Evolutionary conservation across 2,113 vertebrate species (phyloP).

Genomic region (Paraplagusia blochii): DNA sequence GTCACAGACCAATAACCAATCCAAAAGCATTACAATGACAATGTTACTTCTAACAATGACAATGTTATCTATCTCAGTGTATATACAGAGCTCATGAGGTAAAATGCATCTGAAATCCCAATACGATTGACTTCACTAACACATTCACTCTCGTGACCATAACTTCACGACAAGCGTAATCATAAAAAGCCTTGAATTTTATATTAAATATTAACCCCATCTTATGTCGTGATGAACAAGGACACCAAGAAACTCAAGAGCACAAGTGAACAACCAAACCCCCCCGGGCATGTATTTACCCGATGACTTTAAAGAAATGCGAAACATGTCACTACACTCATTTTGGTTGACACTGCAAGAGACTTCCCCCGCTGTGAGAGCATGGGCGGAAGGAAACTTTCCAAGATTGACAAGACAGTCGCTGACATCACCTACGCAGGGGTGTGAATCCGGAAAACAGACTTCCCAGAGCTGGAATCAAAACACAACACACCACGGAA

Average conservation of each 20-base stretch:
- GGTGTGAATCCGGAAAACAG: constrained; percentile 42
- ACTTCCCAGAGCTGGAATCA: constrained; percentile 28
- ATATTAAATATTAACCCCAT: too few relatives aligned
- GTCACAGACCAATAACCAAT: too few relatives aligned
- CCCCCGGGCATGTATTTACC: constrained; percentile 45
- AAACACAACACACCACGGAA: constrained; percentile 17
- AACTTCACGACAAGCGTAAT: too few relatives aligned
- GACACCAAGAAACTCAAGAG: constrained; percentile 29
- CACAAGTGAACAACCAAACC: constrained; percentile 25
- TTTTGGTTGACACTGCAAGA: constrained; percentile 36
- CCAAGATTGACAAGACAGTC: constrained; percentile 46
- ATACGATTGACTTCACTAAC: too few relatives aligned
- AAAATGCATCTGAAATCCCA: too few relatives aligned
- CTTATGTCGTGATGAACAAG: background rate
- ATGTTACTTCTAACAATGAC: too few relatives aligned
- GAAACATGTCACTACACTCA: constrained; percentile 36
- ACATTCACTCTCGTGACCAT: too few relatives aligned
- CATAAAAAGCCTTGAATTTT: too few relatives aligned
- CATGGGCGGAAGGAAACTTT: constrained; percentile 32
- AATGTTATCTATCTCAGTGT: too few relatives aligned
- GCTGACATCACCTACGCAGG: constrained; percentile 45
- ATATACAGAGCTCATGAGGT: too few relatives aligned
- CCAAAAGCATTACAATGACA: too few relatives aligned
- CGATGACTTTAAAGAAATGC: constrained; percentile 44
- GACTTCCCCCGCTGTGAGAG: constrained; percentile 41